Base-by-base conservation (phyloP, 2,888 invertebrate genomes). In the Noctua fimbriata region DNA sequence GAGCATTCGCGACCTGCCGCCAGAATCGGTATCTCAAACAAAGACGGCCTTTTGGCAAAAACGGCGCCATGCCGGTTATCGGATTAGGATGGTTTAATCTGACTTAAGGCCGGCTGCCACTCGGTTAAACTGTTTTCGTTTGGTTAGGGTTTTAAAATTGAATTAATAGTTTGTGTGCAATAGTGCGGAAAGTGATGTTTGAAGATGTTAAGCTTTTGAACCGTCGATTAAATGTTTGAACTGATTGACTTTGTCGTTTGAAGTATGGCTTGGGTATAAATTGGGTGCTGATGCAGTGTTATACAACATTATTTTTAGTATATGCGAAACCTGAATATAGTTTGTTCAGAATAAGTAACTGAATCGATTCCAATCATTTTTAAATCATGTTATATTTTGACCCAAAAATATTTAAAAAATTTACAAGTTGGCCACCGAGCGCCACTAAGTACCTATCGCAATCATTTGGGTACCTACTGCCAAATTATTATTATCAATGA, bases 21-120 rank as follows among this genome's bases (percentile, higher is more conserved):
- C 69, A 21, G 47, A 85, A 72, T 87, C 74, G 66, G 73, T 80
- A 87, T 87, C 75, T 87, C 60, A 71, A 83, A 76, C 86, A 81
- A 63, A 73, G 67, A 49, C 73, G 58, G n/a, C 58, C 67, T 78
- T 78, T 81, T 78, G 67, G 60, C 83, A 75, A 80, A 87, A 85
- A 76, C 80, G 80, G 63, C 28, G 49, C 76, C 18, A 67, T 49
- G 21, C 41, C 21, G 65, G 73, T 83, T 79, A 79, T 66, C 63
- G 72, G 76, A 87, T 75, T 74, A 69, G 69, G 47, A 74, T 55
- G 74, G 74, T n/a, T 41, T 87, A 84, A 84, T 79, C 58, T 63
- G 70, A 67, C 69, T 73, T 78, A 69, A 71, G 63, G n/a, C 63
- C 36, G 21, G 21, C 52, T 70, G 52, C 24, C 69, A 79, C 73